Base-by-base conservation (phyloP, 64 coral and sea anemone genomes). In the Montipora sp. region DNA sequence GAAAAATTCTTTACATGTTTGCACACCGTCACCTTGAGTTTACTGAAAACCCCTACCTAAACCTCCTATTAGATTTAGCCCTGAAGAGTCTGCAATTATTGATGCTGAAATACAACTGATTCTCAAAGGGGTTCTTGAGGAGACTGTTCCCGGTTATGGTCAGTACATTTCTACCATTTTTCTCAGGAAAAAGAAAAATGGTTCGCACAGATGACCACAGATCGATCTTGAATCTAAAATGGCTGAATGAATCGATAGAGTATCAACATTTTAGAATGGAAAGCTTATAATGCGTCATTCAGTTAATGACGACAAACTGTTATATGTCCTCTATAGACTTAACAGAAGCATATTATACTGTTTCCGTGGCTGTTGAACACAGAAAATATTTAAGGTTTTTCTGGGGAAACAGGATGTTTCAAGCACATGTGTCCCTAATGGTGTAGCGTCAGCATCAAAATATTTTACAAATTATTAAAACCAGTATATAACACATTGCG, bases 211-310 rank as follows among this genome's bases (percentile, higher is more conserved):
- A 53, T 55, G 58, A 50, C 24, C 24, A 24, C 24, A 24, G 24
- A 24, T 24, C 24, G 24, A 91, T 91, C 80, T 58, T 91, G 60
- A 91, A 91, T 82, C 78, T 91, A 53, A 91, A 59, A 73, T 48
- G 60, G 83, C 63, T 91, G 77, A 91, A 91, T 82, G 78, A 44
- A 67, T 67, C 66, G 9, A 69, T 91, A 27, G 77, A 82, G 59
- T 90, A 90, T 58, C 76, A 77, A 66, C 77, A 90, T 48, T 90
- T 91, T 55, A 91, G 74, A 71, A 91, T 91, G 89, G 79, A 91
- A 48, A 72, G 77, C 20, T 59, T 91, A 11, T 75, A n/a, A 51
- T 81, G 16, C 83, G 78, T 66, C 51, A 51, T 75, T 55, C 50
- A 91, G 61, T 71, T 91, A 48, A 66, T 91, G 60, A 80, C 24